A percentile compares a stretch with the other conserved stretches of the same genome.
Evolutionary conservation across 2,888 invertebrate species (phyloP).

Genomic region (Papilio elwesi): DNA sequence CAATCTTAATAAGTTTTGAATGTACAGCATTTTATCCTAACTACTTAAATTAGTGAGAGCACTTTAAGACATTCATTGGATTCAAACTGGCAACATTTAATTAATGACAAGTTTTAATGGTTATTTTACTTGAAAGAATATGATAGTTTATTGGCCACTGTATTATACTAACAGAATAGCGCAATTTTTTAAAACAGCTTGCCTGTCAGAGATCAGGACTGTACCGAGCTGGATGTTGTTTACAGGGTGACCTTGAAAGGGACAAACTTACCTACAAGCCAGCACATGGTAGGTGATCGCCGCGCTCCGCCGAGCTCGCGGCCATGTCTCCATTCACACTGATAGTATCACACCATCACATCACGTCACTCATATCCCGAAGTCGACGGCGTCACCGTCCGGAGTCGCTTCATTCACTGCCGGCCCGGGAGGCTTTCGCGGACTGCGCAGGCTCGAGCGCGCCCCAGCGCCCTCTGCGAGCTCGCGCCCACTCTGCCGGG

Average conservation of each 20-base stretch:
- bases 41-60: constrained; percentile 8
- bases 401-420: constrained; percentile 75
- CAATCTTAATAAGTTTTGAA: constrained; percentile 18
- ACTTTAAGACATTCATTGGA: not conserved
- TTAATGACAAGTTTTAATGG: not conserved
- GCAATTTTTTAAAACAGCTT: constrained; percentile 12
- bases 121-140: not conserved
- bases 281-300: constrained; percentile 74
- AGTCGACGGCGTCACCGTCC: constrained; percentile 59
- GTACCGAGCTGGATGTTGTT: constrained; percentile 49
- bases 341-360: constrained; percentile 63
- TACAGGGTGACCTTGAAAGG: constrained; percentile 70
- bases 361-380: constrained; percentile 68
- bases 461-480: constrained; percentile 71
- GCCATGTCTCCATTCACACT: constrained; percentile 74
- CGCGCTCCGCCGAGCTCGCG: constrained; percentile 72
- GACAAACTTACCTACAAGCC: constrained; percentile 70
- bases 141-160: not conserved
- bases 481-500: constrained; percentile 65
- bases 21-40: constrained; percentile 23
- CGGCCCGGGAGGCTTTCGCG: constrained; percentile 67
- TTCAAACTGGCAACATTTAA: not conserved
- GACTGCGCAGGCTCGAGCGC: constrained; percentile 76
- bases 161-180: constrained; percentile 15
- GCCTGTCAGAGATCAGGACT: constrained; percentile 8